phyloP scores from a whole-genome alignment of 2,113 vertebrate genomes.

The Istiophorus platypterus region DNA sequence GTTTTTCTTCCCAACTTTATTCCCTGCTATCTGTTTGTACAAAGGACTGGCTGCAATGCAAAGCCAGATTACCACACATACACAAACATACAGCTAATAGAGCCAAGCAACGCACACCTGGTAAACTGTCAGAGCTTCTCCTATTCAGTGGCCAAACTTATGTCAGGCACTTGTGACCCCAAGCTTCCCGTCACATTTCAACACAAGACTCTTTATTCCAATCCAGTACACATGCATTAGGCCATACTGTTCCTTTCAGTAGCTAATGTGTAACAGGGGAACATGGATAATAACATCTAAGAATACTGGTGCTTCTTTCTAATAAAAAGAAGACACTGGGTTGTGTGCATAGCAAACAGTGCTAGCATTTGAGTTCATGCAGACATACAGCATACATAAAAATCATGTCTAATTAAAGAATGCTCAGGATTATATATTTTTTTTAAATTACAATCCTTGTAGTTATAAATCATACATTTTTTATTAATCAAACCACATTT shows the following conservation, averaged over 20 bases:
- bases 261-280: slow-evolving; percentile 70
- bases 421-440: neutral
- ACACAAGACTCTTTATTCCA: slow-evolving; percentile 76
- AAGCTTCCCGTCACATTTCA: slow-evolving; percentile 76
- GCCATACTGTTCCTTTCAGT: slow-evolving; percentile 73
- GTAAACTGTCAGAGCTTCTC: slow-evolving; percentile 80
- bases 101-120: slow-evolving; percentile 70
- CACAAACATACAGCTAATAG: slow-evolving; percentile 58
- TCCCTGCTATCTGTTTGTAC: slow-evolving; percentile 64
- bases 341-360: slow-evolving; percentile 8
- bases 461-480: neutral
- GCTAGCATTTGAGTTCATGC: neutral
- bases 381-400: neutral
- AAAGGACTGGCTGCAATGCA: slow-evolving; percentile 49
- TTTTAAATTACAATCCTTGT: neutral
- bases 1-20: slow-evolving; percentile 74
- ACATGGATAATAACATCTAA: slow-evolving; percentile 67
- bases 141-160: slow-evolving; percentile 72
- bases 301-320: slow-evolving; percentile 47
- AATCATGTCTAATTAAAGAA: neutral
- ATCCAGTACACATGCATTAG: slow-evolving; percentile 74
- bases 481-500: neutral
- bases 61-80: slow-evolving; percentile 44
- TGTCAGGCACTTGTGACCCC: slow-evolving; percentile 70
- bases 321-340: slow-evolving; percentile 27